Evolutionary conservation across 2,113 vertebrate species (phyloP).

Genomic region (Aleadryas rufinucha): DNA sequence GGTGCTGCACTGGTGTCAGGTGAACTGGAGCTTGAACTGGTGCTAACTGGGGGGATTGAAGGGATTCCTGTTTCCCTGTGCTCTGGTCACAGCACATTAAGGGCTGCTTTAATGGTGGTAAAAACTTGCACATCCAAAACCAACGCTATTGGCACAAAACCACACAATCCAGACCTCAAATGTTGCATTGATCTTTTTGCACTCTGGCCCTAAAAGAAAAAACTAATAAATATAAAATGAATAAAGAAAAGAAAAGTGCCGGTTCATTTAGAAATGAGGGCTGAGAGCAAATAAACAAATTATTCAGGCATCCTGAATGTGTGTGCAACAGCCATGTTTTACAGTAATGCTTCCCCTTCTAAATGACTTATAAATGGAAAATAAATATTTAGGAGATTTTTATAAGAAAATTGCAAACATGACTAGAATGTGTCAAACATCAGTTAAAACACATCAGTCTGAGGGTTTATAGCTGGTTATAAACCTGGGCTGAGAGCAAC

Average conservation of each 20-base stretch:
- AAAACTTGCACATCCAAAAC: not conserved
- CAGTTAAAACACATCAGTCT: not conserved
- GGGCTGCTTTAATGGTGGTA: not conserved
- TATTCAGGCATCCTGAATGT: not conserved
- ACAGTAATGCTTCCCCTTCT: not conserved
- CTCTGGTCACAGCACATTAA: not conserved
- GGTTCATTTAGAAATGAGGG: not conserved
- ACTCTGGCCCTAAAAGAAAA: not conserved
- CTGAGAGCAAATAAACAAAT: not conserved
- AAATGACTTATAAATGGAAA: not conserved
- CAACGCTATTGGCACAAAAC: not conserved
- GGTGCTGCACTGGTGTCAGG: not conserved
- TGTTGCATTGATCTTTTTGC: not conserved
- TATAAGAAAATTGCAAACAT: not conserved
- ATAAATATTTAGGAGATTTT: conserved; percentile 38
- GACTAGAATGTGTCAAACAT: not conserved
- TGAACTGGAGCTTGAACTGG: not conserved
- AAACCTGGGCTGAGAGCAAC: not conserved
- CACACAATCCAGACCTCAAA: not conserved
- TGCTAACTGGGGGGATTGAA: not conserved
- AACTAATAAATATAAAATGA: too few species aligned
- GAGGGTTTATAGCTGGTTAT: not conserved
- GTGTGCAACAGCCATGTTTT: not conserved
- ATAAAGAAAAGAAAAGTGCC: not conserved
- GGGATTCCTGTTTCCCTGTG: not conserved